Evolutionary conservation across 2,797 vertebrate species (phyloP), one percentile per base, ranked within the genome.

Genomic region (Dendrocincla fuliginosa): DNA sequence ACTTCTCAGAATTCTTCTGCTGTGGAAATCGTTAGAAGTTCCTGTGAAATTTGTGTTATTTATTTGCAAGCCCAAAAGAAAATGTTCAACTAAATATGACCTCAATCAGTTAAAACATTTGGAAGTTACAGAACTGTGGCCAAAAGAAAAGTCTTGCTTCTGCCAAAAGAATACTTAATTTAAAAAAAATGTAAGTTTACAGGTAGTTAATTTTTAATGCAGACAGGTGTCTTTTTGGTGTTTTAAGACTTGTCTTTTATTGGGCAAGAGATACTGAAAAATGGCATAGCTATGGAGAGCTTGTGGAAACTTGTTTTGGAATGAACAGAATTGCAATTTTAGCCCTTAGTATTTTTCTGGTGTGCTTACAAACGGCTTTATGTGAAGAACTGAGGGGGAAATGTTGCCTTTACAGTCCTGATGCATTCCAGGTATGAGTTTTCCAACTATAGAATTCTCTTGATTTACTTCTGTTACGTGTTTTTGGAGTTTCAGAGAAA

Each of bases 141-240:
- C 89, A 90, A 50, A 53, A 84, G 65, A 32, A 61, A 92, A 88
- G 33, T 35, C 12, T 19, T 1, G 1, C 33, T 82, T 69, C 73
- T 94, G 83, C 73, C 89, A 94, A 82, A 86, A 90, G 52, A 69
- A 47, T 13, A 88, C 70, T 84, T 79, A 42, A 73, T 73, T 77
- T 69, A 0, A 22, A 79, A 85, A 82, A 90, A 63, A 56, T 17
- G 47, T 59, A 80, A 69, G 73, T 95, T 96, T 92, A 74, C 60
- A 91, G 70, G 64, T 80, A 93, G 50, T 95, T 95, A 94, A 84
- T 91, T 75, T 93, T 93, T 91, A 92, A 89, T 76, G 61, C 77
- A 76, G 50, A 25, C 85, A 95, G 89, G 90, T 95, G 35, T 64
- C 44, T 68, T 84, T 88, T 90, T 33, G 24, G 59, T 95, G 84